These are phyloP conservation scores for Liodrosophila aerea DNA, from an alignment of 2,888 invertebrate species.

Conservation along the genomic window DNA sequence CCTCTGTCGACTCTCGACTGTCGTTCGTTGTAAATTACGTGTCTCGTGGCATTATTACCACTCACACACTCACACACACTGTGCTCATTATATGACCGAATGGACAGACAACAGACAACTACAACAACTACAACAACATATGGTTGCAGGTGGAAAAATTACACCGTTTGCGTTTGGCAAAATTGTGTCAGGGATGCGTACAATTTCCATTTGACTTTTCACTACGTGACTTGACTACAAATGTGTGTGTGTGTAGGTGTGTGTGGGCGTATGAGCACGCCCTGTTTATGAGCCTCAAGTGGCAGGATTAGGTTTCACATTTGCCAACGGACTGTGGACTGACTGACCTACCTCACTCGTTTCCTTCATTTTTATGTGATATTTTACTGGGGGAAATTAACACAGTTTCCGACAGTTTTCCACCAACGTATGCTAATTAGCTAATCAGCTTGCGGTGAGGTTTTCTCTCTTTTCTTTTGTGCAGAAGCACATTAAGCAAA, in stretches of 20 bases:
- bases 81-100: conserved; percentile 23
- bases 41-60: conserved; percentile 37
- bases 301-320: conserved; percentile 36
- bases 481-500: conserved; percentile 1
- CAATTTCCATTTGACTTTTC: conserved; percentile 16
- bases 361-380: not conserved
- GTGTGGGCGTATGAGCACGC: not conserved
- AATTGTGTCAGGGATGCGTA: conserved; percentile 33
- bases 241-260: too few relatives aligned
- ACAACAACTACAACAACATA: conserved; percentile 17
- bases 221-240: conserved; percentile 17
- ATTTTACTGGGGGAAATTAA: conserved; percentile 1
- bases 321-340: conserved; percentile 6
- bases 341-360: not conserved
- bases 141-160: conserved; percentile 42
- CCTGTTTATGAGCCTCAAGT: conserved; percentile 18
- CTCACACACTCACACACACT: not conserved
- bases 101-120: conserved; percentile 18
- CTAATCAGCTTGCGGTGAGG: conserved; percentile 34
- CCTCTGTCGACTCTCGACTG: conserved; percentile 47
- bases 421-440: conserved; percentile 36
- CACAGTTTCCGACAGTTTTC: conserved; percentile 14
- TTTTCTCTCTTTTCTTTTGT: not conserved
- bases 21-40: conserved; percentile 66
- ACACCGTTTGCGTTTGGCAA: conserved; percentile 8